Conservation (phyloP, 1,140 invertebrate genomes). For the Pseudomyrmex flavicornis region DNA sequence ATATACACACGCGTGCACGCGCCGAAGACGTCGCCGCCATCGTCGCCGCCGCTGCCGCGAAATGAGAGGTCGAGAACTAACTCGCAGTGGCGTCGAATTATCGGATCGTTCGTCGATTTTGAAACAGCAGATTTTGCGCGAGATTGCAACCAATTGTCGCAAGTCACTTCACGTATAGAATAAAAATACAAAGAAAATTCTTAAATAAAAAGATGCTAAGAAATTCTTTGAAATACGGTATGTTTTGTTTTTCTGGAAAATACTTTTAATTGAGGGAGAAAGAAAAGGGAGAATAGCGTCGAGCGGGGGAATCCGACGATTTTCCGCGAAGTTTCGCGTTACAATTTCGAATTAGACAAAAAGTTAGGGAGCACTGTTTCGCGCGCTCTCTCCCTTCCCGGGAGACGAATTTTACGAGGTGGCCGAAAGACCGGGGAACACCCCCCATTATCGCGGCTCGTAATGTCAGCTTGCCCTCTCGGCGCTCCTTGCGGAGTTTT, state of each 20-base stretch:
- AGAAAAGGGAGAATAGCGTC: not conserved
- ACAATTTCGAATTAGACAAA: conserved; percentile 34
- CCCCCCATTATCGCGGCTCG: conserved; percentile 58
- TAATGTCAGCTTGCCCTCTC: conserved; percentile 57
- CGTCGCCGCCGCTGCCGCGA: not conserved
- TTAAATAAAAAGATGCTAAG: not conserved
- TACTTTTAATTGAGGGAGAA: not conserved
- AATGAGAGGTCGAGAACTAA: conserved; percentile 60
- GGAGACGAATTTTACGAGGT: conserved; percentile 63
- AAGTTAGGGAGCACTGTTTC: conserved; percentile 27
- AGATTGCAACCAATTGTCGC: no score
- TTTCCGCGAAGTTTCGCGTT: conserved; percentile 15
- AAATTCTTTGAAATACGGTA: not conserved
- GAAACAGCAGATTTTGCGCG: conserved; percentile 4
- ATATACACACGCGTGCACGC: not conserved
- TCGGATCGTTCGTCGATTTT: not conserved
- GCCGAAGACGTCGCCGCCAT: conserved; percentile 23
- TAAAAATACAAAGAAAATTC: no score
- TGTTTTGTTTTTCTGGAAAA: not conserved
- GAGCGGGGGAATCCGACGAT: not conserved
- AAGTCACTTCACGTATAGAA: no score
- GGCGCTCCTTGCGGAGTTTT: conserved; percentile 59
- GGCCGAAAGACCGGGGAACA: conserved; percentile 53
- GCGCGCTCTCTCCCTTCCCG: conserved; percentile 9
- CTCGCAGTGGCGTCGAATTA: conserved; percentile 62